These are phyloP conservation scores for Acleris cristana DNA, from an alignment of 2,888 invertebrate species.

Conservation along the genomic window DNA sequence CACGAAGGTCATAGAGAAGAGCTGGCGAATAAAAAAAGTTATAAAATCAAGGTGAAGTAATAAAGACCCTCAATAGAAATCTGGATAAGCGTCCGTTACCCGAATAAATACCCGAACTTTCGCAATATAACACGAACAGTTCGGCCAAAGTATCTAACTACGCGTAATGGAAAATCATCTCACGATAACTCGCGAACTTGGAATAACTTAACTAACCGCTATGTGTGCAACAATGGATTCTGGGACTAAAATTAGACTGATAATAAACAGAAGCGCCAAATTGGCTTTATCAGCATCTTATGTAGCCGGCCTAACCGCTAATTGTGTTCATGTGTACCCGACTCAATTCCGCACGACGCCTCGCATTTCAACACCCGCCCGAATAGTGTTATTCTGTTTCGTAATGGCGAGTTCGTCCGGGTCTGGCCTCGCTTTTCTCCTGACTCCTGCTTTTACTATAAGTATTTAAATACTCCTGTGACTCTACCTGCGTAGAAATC, in stretches of 20 bases:
- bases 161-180: conserved; percentile 35
- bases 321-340: conserved; percentile 64
- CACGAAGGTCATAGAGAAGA: no score
- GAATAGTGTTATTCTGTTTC: no score
- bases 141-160: conserved; percentile 31
- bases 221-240: conserved; percentile 58
- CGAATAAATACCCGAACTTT: conserved; percentile 29
- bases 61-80: conserved; percentile 11
- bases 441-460: no score
- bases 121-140: conserved; percentile 31
- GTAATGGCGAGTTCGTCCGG: no score
- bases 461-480: no score
- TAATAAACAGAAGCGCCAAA: conserved; percentile 63
- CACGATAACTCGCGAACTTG: conserved; percentile 36
- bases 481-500: no score
- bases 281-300: conserved; percentile 66
- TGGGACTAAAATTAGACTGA: conserved; percentile 62
- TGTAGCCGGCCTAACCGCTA: conserved; percentile 59
- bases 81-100: conserved; percentile 6
- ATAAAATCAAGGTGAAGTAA: not conserved
- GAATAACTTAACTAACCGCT: conserved; percentile 42
- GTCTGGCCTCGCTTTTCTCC: no score
- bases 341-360: conserved; percentile 57
- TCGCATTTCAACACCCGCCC: conserved; percentile 55
- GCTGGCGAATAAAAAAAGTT: no score